phyloP scores from a whole-genome alignment of 1,140 invertebrate species.

The Oncopodura yosiiana region DNA sequence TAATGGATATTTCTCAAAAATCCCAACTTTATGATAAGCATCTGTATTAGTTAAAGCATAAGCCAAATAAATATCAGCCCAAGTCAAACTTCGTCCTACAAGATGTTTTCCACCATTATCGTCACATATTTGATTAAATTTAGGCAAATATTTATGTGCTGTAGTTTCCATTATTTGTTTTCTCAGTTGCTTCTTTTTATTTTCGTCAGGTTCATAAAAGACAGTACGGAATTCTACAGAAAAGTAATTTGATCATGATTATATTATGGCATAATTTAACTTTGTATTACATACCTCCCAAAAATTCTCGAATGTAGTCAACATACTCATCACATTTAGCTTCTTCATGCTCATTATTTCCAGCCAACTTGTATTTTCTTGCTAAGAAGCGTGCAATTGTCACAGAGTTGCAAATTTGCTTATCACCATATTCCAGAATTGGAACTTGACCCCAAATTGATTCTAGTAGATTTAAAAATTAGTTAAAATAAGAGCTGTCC shows the following conservation, averaged over 20 bases:
- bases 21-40: neutral
- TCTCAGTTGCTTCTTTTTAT: neutral
- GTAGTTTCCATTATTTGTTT: neutral
- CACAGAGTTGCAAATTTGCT: constrained; percentile 7
- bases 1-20: constrained; percentile 34
- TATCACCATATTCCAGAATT: constrained; percentile 2
- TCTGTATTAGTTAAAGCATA: neutral
- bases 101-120: constrained; percentile 5
- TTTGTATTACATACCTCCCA: neutral
- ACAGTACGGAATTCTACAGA: neutral
- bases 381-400: constrained; percentile 27
- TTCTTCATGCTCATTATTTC: constrained; percentile 17
- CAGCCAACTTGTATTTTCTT: constrained; percentile 21
- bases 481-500: no score
- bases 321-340: constrained; percentile 22
- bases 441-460: constrained; percentile 20
- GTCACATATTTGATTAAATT: neutral
- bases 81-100: constrained; percentile 8
- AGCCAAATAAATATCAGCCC: constrained; percentile 18
- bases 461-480: no score
- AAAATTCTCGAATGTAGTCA: constrained; percentile 43
- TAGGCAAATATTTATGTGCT: neutral
- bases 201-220: constrained; percentile 9
- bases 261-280: no score
- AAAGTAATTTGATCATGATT: no score